These are phyloP conservation scores for Gastrophysa polygoni DNA, from an alignment of 2,888 invertebrate genomes.

Conservation along the genomic window DNA sequence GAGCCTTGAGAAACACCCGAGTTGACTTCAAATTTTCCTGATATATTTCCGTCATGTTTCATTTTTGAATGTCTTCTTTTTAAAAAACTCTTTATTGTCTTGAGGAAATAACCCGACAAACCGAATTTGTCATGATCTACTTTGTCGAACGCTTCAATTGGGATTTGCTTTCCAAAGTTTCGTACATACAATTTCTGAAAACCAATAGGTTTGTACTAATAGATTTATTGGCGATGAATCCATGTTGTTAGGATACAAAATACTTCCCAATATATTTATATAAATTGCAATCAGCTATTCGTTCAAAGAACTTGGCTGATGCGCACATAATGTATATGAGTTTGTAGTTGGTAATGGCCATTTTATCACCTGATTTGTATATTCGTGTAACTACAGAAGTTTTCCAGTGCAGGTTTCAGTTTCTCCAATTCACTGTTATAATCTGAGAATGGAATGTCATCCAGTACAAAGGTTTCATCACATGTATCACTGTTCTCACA, in stretches of 20 bases:
- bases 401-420: background rate
- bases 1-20: no score
- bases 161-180: no score
- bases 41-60: no score
- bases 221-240: background rate
- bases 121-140: no score
- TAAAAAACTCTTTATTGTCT: no score
- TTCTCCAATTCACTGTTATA: background rate
- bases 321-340: background rate
- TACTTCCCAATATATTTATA: background rate
- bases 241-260: background rate
- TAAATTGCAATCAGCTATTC: background rate
- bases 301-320: background rate
- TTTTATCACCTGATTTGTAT: background rate
- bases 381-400: background rate
- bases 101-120: no score
- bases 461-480: background rate
- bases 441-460: background rate
- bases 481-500: background rate
- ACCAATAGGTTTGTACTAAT: background rate
- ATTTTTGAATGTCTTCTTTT: no score
- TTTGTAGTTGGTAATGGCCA: background rate
- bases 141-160: no score
- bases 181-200: no score
- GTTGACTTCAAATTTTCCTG: no score